Conservation (phyloP, 2,888 invertebrate genomes). For the Drosophila nr. medialis region DNA sequence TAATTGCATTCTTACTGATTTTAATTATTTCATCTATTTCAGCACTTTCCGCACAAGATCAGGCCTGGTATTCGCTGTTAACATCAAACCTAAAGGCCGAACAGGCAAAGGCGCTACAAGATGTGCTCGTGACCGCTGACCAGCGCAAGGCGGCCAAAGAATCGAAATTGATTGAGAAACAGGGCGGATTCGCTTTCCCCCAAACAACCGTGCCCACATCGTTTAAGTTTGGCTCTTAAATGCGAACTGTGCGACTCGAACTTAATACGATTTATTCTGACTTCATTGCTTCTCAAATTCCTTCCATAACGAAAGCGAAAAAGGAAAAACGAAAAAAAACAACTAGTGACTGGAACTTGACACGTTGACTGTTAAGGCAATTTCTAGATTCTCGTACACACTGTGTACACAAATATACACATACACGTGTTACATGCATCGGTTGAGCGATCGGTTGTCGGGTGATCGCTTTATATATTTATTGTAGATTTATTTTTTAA, state of each 20-base stretch:
- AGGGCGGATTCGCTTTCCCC: conserved; percentile 95
- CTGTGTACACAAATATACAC: conserved; percentile 54
- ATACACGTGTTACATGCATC: conserved; percentile 48
- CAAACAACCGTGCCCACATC: conserved; percentile 95
- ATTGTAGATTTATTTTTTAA: conserved; percentile 72
- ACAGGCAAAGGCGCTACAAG: conserved; percentile 93
- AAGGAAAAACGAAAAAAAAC: conserved; percentile 40
- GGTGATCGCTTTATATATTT: conserved; percentile 65
- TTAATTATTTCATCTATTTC: conserved; percentile 33
- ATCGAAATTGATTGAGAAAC: conserved; percentile 97
- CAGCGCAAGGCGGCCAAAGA: conserved; percentile 97
- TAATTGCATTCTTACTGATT: neutral
- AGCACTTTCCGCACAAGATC: conserved; percentile 90
- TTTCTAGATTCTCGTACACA: conserved; percentile 61
- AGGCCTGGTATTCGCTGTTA: conserved; percentile 92
- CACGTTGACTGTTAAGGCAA: conserved; percentile 53
- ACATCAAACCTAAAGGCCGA: conserved; percentile 91
- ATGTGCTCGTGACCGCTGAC: conserved; percentile 95
- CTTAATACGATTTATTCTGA: conserved; percentile 45
- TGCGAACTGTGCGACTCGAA: conserved; percentile 44
- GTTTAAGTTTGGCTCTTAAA: conserved; percentile 92
- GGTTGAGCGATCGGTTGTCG: conserved; percentile 32
- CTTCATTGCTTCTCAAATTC: conserved; percentile 64
- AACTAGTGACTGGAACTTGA: conserved; percentile 36
- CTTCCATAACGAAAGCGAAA: conserved; percentile 56